These are phyloP conservation scores for Noctua janthina DNA, from an alignment of 2,888 invertebrate genomes.

Conservation along the genomic window DNA sequence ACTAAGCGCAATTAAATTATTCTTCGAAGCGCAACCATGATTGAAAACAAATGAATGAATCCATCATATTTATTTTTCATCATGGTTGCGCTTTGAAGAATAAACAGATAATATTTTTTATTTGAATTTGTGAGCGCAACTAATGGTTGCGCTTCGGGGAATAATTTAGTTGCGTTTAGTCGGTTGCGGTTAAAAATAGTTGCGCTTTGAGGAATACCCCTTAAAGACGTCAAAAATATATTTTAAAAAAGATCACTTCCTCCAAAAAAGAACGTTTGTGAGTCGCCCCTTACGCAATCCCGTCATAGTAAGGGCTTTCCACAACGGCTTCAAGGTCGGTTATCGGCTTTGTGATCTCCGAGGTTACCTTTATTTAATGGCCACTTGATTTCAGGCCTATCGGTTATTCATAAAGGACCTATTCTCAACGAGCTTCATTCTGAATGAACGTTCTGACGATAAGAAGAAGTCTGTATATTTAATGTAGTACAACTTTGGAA, in stretches of 20 bases:
- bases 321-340: slow-evolving; percentile 50
- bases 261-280: not conserved
- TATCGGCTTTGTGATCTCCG: slow-evolving; percentile 70
- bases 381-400: slow-evolving; percentile 70
- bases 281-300: slow-evolving; percentile 15
- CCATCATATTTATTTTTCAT: too few relatives aligned
- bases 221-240: not conserved
- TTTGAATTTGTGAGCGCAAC: too few relatives aligned
- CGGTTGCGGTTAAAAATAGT: too few relatives aligned
- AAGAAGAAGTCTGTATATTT: slow-evolving; percentile 30
- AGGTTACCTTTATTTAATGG: slow-evolving; percentile 72
- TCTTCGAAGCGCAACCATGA: too few relatives aligned
- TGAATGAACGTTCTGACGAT: slow-evolving; percentile 46
- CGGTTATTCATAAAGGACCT: slow-evolving; percentile 66
- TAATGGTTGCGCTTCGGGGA: too few relatives aligned
- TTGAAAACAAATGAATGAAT: too few relatives aligned
- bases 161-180: too few relatives aligned
- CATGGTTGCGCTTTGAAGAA: too few relatives aligned
- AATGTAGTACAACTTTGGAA: not conserved
- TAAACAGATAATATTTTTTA: too few relatives aligned
- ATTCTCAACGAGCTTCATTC: slow-evolving; percentile 53
- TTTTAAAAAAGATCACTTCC: not conserved
- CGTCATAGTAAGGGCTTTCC: slow-evolving; percentile 30
- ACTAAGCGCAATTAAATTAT: too few relatives aligned
- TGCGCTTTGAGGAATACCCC: too few relatives aligned